Base-by-base conservation (phyloP, 2,113 vertebrate genomes). In the Corvus cornix region DNA sequence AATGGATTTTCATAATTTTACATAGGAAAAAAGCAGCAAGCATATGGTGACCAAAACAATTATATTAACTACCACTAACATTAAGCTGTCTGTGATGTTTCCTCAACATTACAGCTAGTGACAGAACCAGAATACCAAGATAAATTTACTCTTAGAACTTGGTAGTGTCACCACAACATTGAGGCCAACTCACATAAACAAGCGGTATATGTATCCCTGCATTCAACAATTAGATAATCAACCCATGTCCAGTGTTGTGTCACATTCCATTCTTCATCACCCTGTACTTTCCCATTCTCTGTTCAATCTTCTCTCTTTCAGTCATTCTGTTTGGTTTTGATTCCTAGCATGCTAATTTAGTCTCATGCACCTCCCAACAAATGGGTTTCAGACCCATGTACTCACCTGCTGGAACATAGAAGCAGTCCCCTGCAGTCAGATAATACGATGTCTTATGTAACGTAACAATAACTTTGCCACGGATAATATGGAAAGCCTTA, bases 341-440 rank as follows among this genome's bases (percentile, higher is more conserved):
- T 20, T 52, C 48, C 46, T n/a, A 68, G 27, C 30, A 23, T 6
- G 31, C 31, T 76, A 56, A 56, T 56, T 79, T 26, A 80, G 18
- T 22, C 43, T 88, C 41, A 75, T 19, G 9, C 2, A 1, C 7
- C 55, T 53, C 48, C 52, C 73, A 74, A 14, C 7, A 56, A 31
- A 55, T 0, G 67, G 16, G 7, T 83, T 76, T 76, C 73, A 76
- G 84, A 80, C 15, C 51, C 21, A 17, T 3, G 13, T n/a, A 63
- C 97, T 97, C 95, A 98, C 98, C 98, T 92, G 97, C 72, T 93
- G 98, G 98, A 95, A 98, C 93, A 92, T 95, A 98, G 75, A 98
- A 98, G 26, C 20, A 96, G 92, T 98, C 97, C 13, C 98, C 98
- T 33, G 90, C n/a, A 82, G 91, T 86, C 88, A 98, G 90, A 23